These are phyloP conservation scores for Anabacerthia variegaticeps DNA, from an alignment of 2,797 vertebrate species.

Conservation along the genomic window DNA sequence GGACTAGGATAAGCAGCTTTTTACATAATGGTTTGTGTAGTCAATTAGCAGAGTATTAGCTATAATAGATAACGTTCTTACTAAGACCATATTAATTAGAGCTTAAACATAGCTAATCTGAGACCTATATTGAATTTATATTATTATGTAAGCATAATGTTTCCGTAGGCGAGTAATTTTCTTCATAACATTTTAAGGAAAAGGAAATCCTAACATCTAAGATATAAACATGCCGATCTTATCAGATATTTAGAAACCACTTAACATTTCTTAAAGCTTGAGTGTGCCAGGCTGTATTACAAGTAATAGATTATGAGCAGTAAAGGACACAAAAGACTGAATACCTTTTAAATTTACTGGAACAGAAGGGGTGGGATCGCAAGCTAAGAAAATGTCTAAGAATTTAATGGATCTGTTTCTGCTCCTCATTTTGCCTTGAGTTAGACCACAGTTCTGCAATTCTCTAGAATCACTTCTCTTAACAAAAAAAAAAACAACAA, in stretches of 20 bases:
- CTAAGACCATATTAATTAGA: constrained; percentile 49
- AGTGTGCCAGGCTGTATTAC: not conserved
- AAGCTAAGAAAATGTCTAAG: not conserved
- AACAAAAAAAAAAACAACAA: not conserved
- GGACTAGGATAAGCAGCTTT: constrained; percentile 53
- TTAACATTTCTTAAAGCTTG: not conserved
- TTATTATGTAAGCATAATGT: constrained; percentile 23
- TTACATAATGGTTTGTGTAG: constrained; percentile 57
- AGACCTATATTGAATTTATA: constrained; percentile 42
- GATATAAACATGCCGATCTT: not conserved
- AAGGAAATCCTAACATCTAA: not conserved
- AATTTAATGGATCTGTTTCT: not conserved
- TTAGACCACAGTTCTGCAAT: not conserved
- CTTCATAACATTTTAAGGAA: not conserved
- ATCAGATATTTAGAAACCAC: not conserved
- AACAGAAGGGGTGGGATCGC: not conserved
- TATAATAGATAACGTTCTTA: constrained; percentile 53
- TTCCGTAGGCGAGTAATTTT: not conserved
- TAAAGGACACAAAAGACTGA: not conserved
- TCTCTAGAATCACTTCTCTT: not conserved
- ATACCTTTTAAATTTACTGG: not conserved
- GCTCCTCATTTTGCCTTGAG: not conserved
- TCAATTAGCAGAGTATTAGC: constrained; percentile 57
- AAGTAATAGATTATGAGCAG: not conserved
- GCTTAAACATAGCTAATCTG: constrained; percentile 52